Evolutionary conservation across 2,797 vertebrate genomes (phyloP).

Genomic region (Columba guinea): DNA sequence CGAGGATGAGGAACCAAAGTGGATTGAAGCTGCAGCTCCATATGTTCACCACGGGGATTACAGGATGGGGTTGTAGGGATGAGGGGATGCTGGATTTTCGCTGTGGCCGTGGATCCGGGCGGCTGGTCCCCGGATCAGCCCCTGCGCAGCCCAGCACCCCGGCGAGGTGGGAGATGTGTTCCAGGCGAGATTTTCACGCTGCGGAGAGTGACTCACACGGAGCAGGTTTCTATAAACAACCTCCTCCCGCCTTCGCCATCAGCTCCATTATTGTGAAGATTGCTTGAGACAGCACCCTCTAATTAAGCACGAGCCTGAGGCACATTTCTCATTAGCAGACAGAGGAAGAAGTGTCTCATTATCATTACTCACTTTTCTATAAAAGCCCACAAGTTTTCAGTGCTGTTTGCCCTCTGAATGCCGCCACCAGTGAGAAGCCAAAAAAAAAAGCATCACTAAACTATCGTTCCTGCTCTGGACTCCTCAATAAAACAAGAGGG

Average conservation of each 20-base stretch:
- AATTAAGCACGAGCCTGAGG: conserved; percentile 16
- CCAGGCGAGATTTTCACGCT: not conserved
- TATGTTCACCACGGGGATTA: not conserved
- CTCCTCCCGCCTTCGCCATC: conserved; percentile 10
- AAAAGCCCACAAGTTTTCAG: not conserved
- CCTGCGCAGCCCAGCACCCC: not conserved
- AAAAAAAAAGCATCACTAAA: not conserved
- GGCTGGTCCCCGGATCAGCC: not conserved
- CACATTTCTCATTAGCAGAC: not conserved
- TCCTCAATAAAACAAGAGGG: not conserved
- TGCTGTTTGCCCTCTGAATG: not conserved
- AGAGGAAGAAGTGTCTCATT: not conserved
- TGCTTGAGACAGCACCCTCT: not conserved
- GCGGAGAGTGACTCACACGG: not conserved
- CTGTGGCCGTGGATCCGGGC: rapidly evolving
- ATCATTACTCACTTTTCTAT: not conserved
- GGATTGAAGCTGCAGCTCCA: not conserved
- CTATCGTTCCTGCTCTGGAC: not conserved
- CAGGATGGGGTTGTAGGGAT: rapidly evolving
- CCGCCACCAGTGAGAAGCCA: rapidly evolving
- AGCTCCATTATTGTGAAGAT: not conserved
- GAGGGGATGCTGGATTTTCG: rapidly evolving
- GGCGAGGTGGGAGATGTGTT: not conserved
- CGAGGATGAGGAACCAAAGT: not conserved
- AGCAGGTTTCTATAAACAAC: conserved; percentile 40